A percentile compares a stretch with the other conserved stretches of the same genome.
Evolutionary conservation across 2,113 vertebrate species (phyloP).

Genomic region (Ardeotis arabs): DNA sequence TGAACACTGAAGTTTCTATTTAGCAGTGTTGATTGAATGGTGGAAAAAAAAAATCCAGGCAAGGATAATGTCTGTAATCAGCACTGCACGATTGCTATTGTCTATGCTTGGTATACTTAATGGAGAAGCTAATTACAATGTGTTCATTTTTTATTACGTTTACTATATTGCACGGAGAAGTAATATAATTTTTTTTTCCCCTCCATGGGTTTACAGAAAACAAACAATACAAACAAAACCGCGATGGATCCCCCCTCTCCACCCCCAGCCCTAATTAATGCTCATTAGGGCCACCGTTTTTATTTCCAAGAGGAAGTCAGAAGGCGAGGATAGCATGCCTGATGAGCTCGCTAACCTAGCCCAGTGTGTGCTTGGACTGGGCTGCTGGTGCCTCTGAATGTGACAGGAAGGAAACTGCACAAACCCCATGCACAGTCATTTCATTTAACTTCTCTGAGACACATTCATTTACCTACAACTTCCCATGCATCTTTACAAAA

Average conservation of each 20-base stretch:
- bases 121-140: conserved; percentile 66
- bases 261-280: conserved; percentile 54
- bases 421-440: conserved; percentile 25
- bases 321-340: conserved; percentile 49
- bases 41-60: conserved; percentile 51
- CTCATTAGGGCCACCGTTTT: conserved; percentile 58
- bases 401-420: conserved; percentile 67
- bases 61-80: conserved; percentile 71
- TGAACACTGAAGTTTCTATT: conserved; percentile 71
- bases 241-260: neutral
- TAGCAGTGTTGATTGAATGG: conserved; percentile 67
- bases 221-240: conserved; percentile 63
- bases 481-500: conserved; percentile 39
- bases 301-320: conserved; percentile 65
- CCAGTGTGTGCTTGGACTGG: conserved; percentile 49
- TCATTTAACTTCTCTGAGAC: conserved; percentile 56
- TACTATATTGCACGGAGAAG: conserved; percentile 53
- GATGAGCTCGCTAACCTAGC: conserved; percentile 54
- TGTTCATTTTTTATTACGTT: conserved; percentile 63
- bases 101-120: conserved; percentile 64
- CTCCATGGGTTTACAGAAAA: conserved; percentile 59
- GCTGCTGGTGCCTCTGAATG: conserved; percentile 45
- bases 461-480: conserved; percentile 55
- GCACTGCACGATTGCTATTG: conserved; percentile 59
- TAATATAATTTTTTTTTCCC: conserved; percentile 54